These are phyloP conservation scores for Reinhardtius hippoglossoides DNA, from an alignment of 2,113 vertebrate genomes.

Conservation along the genomic window DNA sequence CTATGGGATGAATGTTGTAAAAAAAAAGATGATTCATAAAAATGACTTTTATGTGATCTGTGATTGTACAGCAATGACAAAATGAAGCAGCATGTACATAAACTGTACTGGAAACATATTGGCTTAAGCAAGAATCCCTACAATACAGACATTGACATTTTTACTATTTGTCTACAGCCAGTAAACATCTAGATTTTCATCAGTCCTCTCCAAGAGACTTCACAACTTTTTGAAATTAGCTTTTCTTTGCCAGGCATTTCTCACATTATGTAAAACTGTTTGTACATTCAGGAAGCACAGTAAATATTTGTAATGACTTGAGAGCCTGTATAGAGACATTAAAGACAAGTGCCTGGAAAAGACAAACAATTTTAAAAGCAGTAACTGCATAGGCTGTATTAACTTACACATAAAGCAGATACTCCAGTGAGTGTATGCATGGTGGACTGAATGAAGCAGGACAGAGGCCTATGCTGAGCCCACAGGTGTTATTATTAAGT, in stretches of 20 bases:
- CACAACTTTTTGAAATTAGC: background rate
- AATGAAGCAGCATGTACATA: slow-evolving; percentile 49
- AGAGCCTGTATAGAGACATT: too few species aligned
- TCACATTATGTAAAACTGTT: background rate
- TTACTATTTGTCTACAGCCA: background rate
- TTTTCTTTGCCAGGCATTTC: background rate
- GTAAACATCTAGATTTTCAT: background rate
- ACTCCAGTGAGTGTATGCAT: background rate
- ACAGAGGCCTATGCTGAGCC: background rate
- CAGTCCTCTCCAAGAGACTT: background rate
- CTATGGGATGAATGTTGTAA: slow-evolving; percentile 59
- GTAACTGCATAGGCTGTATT: background rate
- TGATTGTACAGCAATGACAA: slow-evolving; percentile 65
- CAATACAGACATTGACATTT: background rate
- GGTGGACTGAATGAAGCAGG: background rate
- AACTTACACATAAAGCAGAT: background rate
- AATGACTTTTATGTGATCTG: slow-evolving; percentile 21
- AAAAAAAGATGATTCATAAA: slow-evolving; percentile 39
- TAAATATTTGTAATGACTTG: background rate
- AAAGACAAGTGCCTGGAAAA: background rate
- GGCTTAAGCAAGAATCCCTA: slow-evolving; percentile 2
- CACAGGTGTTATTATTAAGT: slow-evolving; percentile 2
- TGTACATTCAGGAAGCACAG: background rate
- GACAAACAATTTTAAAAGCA: background rate
- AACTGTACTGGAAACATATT: slow-evolving; percentile 15